Percentiles rank a stretch among this genome's conserved stretches.
Evolutionary conservation across 2,797 vertebrate genomes (phyloP).

Genomic region (Cossypha heuglini): DNA sequence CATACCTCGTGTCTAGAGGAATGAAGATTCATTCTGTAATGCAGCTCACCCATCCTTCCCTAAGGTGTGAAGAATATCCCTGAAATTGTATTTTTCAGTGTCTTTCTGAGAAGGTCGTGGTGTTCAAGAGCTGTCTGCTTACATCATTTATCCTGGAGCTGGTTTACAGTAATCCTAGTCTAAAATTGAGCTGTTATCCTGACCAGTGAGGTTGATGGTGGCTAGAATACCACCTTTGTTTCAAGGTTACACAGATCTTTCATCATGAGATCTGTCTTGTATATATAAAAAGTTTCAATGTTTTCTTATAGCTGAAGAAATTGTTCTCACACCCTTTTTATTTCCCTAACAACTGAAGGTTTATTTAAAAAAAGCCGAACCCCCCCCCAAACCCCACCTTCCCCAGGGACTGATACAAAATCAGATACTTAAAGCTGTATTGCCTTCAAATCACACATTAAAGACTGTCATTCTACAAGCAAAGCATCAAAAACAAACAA

Average conservation of each 20-base stretch:
- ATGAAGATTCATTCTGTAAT: constrained; percentile 30
- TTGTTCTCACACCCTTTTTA: not conserved
- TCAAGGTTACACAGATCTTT: not conserved
- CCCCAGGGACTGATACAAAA: not conserved
- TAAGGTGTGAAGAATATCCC: not conserved
- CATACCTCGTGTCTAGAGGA: not conserved
- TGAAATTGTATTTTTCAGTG: constrained; percentile 4
- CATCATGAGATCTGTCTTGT: not conserved
- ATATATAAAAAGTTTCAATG: not conserved
- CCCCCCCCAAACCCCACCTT: not conserved
- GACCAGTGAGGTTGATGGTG: not conserved
- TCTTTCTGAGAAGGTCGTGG: not conserved
- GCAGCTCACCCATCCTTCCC: constrained; percentile 5
- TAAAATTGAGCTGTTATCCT: not conserved
- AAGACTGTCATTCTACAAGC: not conserved
- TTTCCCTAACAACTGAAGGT: not conserved
- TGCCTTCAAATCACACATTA: not conserved
- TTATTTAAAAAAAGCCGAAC: not conserved
- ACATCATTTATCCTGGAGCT: not conserved
- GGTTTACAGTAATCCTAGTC: not conserved
- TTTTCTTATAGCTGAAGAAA: not conserved
- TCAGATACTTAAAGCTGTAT: not conserved
- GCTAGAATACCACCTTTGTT: not conserved
- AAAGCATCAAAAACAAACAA: not conserved
- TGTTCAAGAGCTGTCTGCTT: not conserved